Evolutionary conservation across 2,797 vertebrate genomes (phyloP).

Genomic region (Danio aesculapii): DNA sequence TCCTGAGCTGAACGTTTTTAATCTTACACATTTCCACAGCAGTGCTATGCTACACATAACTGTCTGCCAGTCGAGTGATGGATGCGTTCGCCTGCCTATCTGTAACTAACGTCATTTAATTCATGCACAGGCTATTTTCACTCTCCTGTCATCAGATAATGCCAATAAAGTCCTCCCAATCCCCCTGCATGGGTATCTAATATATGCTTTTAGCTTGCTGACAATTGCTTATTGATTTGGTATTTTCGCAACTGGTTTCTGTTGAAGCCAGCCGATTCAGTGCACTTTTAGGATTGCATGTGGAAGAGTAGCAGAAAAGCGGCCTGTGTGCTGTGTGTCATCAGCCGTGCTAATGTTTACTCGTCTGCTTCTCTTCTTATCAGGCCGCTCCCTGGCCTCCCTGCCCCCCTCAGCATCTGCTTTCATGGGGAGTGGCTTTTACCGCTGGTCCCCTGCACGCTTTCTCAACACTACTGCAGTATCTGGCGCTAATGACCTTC

Average conservation of each 20-base stretch:
- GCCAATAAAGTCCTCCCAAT: conserved; percentile 38
- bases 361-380: conserved; percentile 30
- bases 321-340: conserved; percentile 3
- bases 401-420: conserved; percentile 35
- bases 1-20: conserved; percentile 7
- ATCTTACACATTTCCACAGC: conserved; percentile 4
- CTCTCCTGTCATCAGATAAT: conserved; percentile 38
- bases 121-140: conserved; percentile 38
- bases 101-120: conserved; percentile 26
- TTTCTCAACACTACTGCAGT: conserved; percentile 6
- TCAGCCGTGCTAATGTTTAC: conserved; percentile 41
- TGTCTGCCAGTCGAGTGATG: conserved; percentile 11
- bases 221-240: conserved; percentile 43
- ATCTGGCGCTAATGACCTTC: conserved; percentile 35
- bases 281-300: conserved; percentile 29
- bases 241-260: conserved; percentile 12
- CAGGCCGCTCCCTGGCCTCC: conserved; percentile 17
- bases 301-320: conserved; percentile 27
- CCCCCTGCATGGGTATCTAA: conserved; percentile 1
- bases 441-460: conserved; percentile 24
- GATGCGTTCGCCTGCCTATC: conserved; percentile 12
- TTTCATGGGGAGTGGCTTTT: conserved; percentile 43
- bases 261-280: not conserved
- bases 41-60: conserved; percentile 3
- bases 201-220: conserved; percentile 19